phyloP scores from a whole-genome alignment of 2,113 vertebrate species.

The Crypturellus undulatus region DNA sequence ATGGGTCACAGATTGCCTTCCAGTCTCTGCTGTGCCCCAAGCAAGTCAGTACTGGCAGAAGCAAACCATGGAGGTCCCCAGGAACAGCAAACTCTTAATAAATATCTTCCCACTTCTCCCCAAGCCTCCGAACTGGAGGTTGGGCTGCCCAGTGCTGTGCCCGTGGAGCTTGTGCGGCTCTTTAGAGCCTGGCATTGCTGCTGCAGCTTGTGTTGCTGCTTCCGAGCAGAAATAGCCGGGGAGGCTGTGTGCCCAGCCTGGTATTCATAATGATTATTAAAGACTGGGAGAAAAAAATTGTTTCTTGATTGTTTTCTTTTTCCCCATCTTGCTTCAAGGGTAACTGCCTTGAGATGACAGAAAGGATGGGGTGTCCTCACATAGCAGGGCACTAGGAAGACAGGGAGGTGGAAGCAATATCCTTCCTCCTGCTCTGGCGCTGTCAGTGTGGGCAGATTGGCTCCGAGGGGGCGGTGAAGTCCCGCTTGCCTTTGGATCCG shows the following conservation, averaged over 20 bases:
- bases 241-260: neutral
- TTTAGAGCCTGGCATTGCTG: neutral
- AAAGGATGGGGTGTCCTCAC: neutral
- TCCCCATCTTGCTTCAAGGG: neutral
- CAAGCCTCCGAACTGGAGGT: neutral
- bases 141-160: neutral
- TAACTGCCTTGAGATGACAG: neutral
- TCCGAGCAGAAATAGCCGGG: neutral
- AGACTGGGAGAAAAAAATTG: neutral
- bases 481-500: neutral
- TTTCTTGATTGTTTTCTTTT: neutral
- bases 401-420: neutral
- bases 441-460: neutral
- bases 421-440: neutral
- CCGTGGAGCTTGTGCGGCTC: accelerated
- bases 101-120: neutral
- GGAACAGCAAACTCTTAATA: neutral
- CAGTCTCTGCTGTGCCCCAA: neutral
- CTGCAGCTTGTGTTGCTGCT: neutral
- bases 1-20: neutral
- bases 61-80: neutral
- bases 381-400: neutral
- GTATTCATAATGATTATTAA: neutral
- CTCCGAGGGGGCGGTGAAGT: neutral
- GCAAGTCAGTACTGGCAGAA: neutral